phyloP scores from a whole-genome alignment of 2,888 invertebrate species.

The Aphidius colemani region DNA sequence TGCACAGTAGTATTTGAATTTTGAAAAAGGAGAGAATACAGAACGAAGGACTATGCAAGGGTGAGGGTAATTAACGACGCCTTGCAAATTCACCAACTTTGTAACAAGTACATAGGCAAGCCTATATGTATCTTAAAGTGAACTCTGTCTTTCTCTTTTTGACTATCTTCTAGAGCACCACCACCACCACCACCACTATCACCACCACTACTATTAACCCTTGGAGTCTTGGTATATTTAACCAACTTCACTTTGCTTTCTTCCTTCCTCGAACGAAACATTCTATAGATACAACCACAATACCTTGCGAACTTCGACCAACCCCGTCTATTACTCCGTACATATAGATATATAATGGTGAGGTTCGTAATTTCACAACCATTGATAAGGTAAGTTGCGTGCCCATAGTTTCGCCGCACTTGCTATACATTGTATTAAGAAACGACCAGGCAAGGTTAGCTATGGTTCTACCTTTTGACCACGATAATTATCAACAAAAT shows the following conservation, averaged over 20 bases:
- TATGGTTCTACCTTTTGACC: too few relatives aligned
- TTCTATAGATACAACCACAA: conserved; percentile 35
- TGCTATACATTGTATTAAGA: background rate
- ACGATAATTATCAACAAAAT: too few relatives aligned
- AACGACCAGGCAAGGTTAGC: too few relatives aligned
- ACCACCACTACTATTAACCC: background rate
- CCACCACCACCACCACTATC: background rate
- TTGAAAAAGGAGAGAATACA: conserved; percentile 6
- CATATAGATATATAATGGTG: background rate
- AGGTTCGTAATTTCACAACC: conserved; percentile 26
- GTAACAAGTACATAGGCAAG: conserved; percentile 38
- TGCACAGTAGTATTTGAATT: conserved; percentile 8
- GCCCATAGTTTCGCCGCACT: background rate
- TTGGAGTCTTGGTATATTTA: conserved; percentile 18
- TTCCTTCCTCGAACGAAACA: too few relatives aligned
- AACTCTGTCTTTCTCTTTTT: conserved; percentile 13
- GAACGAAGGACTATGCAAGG: conserved; percentile 23
- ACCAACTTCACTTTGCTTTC: conserved; percentile 9
- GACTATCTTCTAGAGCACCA: background rate
- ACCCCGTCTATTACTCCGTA: conserved; percentile 17
- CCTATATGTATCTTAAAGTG: conserved; percentile 30
- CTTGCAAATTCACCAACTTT: conserved; percentile 40
- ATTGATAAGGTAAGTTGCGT: conserved; percentile 27
- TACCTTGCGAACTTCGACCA: conserved; percentile 25
- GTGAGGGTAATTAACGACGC: conserved; percentile 40